phyloP scores from a whole-genome alignment of 2,113 vertebrate species.

The Hydropotes inermis region DNA sequence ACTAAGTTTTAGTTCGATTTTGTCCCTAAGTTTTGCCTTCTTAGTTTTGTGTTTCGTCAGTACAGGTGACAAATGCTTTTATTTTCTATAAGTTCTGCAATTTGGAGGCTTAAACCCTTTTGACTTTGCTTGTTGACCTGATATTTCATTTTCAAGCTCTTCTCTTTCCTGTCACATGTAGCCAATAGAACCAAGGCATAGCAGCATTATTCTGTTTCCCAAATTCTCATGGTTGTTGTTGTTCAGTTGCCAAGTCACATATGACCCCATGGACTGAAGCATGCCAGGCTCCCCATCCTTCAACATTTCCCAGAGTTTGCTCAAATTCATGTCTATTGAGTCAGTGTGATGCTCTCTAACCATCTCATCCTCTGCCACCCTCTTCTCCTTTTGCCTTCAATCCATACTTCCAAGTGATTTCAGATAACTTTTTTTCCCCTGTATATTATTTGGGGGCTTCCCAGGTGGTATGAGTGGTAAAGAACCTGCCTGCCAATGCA shows the following conservation, averaged over 20 bases:
- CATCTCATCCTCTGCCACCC: neutral
- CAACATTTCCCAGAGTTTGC: neutral
- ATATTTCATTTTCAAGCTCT: neutral
- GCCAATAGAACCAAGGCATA: neutral
- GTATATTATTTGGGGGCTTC: neutral
- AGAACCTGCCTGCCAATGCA: neutral
- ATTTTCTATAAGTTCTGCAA: neutral
- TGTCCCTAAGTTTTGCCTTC: neutral
- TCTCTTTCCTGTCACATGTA: neutral
- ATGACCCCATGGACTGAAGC: neutral
- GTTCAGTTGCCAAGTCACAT: neutral
- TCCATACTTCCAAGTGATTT: neutral
- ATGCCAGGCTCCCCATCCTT: neutral
- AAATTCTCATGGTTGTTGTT: neutral
- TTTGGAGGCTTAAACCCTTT: slow-evolving; percentile 6
- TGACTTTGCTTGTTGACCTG: slow-evolving; percentile 4
- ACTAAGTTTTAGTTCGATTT: neutral
- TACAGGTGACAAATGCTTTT: neutral
- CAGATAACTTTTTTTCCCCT: neutral
- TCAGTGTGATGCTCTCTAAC: neutral
- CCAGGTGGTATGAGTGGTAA: neutral
- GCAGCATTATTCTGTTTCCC: neutral
- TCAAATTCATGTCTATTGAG: neutral
- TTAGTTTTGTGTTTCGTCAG: neutral
- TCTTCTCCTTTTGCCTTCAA: neutral